A percentile compares a stretch with the other conserved stretches of the same genome.
phyloP scores from a whole-genome alignment of 2,888 invertebrate genomes.

The Steromphala cineraria region DNA sequence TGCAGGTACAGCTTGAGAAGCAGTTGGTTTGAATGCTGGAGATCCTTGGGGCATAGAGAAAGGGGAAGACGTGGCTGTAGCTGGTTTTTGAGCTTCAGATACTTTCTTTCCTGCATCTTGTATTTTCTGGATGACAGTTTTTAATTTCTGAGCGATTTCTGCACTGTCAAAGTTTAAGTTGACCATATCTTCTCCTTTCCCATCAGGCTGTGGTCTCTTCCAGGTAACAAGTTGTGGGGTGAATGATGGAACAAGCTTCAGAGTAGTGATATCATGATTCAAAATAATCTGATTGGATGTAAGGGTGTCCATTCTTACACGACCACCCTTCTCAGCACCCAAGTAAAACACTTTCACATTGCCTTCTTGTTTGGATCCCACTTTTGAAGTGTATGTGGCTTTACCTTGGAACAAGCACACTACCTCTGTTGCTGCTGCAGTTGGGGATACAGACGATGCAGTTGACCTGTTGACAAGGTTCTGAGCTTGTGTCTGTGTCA shows the following conservation, averaged over 20 bases:
- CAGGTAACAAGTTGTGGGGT: constrained; percentile 22
- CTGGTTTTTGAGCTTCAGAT: neutral
- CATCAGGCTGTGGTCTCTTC: constrained; percentile 22
- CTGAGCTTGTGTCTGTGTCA: neutral
- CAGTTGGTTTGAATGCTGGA: constrained; percentile 22
- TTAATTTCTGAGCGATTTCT: neutral
- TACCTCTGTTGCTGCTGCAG: neutral
- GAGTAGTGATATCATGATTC: constrained; percentile 28
- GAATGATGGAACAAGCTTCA: constrained; percentile 23
- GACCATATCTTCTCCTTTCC: constrained; percentile 24
- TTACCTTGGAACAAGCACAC: neutral
- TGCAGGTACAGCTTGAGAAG: neutral
- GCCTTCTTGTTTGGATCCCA: neutral
- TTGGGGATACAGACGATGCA: neutral
- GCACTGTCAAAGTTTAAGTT: constrained; percentile 5
- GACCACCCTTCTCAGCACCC: neutral
- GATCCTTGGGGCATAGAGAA: neutral
- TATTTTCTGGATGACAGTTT: neutral
- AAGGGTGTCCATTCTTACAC: neutral
- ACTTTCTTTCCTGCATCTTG: neutral
- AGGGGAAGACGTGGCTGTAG: neutral
- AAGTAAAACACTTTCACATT: neutral
- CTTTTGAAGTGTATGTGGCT: constrained; percentile 17
- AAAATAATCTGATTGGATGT: constrained; percentile 25
- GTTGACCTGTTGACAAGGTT: neutral